A percentile compares a stretch with the other conserved stretches of the same genome.
phyloP scores from a whole-genome alignment of 2,797 vertebrate genomes.

The Alfaro cultratus region DNA sequence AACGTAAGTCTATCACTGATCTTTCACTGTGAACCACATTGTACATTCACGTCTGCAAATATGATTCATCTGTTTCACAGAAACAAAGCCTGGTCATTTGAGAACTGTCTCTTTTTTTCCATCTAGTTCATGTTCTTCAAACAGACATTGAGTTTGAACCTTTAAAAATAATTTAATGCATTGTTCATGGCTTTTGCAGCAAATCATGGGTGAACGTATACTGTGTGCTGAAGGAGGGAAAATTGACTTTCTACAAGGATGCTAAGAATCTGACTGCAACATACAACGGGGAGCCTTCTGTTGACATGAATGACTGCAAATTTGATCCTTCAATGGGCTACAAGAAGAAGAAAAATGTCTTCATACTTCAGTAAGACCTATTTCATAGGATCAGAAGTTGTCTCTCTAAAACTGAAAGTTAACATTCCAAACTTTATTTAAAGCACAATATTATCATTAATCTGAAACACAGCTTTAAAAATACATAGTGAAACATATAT shows the following conservation, averaged over 20 bases:
- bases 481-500: not conserved
- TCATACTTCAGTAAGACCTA: slow-evolving; percentile 87
- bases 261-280: slow-evolving; percentile 83
- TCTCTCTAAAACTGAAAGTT: not conserved
- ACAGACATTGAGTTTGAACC: not conserved
- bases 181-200: slow-evolving; percentile 46
- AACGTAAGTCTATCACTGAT: not conserved
- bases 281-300: slow-evolving; percentile 89
- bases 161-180: slow-evolving; percentile 3
- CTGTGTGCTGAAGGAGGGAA: slow-evolving; percentile 88
- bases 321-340: slow-evolving; percentile 91
- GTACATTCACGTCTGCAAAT: not conserved
- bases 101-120: not conserved
- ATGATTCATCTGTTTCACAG: not conserved
- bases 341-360: slow-evolving; percentile 95
- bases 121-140: not conserved
- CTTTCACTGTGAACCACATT: not conserved
- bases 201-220: slow-evolving; percentile 94
- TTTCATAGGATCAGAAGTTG: not conserved
- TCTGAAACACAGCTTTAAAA: not conserved
- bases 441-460: not conserved
- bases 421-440: not conserved
- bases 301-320: slow-evolving; percentile 84
- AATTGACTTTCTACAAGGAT: slow-evolving; percentile 91
- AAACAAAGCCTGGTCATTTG: not conserved